Evolutionary conservation across 1,140 invertebrate genomes (phyloP).

Genomic region (Hyphantria cunea): DNA sequence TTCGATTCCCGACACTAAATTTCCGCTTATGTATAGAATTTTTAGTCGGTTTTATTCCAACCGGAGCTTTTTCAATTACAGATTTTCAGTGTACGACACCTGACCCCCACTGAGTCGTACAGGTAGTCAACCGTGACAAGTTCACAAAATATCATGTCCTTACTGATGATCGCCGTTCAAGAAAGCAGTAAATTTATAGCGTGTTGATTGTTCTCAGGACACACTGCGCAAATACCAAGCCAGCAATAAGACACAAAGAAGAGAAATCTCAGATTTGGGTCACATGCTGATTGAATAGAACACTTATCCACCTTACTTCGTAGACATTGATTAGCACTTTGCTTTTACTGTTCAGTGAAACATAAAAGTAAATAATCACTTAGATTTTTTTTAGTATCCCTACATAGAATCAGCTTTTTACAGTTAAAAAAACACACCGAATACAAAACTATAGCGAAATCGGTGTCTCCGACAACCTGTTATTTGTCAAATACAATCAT

Average conservation of each 20-base stretch:
- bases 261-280: slow-evolving; percentile 83
- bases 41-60: no score
- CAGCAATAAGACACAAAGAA: slow-evolving; percentile 58
- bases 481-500: slow-evolving; percentile 74
- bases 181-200: slow-evolving; percentile 11
- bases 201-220: slow-evolving; percentile 12
- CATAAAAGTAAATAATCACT: slow-evolving; percentile 24
- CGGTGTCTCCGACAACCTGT: slow-evolving; percentile 80
- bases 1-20: no score
- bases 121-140: slow-evolving; percentile 69
- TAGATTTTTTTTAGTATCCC: slow-evolving; percentile 14
- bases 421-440: slow-evolving; percentile 53
- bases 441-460: slow-evolving; percentile 68
- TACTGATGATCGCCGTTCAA: slow-evolving; percentile 17
- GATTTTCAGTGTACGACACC: slow-evolving; percentile 29
- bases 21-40: no score
- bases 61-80: no score
- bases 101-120: slow-evolving; percentile 52
- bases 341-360: slow-evolving; percentile 15
- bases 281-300: slow-evolving; percentile 82
- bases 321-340: slow-evolving; percentile 19
- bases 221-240: slow-evolving; percentile 40
- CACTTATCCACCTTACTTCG: slow-evolving; percentile 43
- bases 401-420: slow-evolving; percentile 30
- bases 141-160: slow-evolving; percentile 52